Evolutionary conservation across 2,113 vertebrate genomes (phyloP), one percentile per base, ranked within the genome.

Genomic region (Pteronura brasiliensis): DNA sequence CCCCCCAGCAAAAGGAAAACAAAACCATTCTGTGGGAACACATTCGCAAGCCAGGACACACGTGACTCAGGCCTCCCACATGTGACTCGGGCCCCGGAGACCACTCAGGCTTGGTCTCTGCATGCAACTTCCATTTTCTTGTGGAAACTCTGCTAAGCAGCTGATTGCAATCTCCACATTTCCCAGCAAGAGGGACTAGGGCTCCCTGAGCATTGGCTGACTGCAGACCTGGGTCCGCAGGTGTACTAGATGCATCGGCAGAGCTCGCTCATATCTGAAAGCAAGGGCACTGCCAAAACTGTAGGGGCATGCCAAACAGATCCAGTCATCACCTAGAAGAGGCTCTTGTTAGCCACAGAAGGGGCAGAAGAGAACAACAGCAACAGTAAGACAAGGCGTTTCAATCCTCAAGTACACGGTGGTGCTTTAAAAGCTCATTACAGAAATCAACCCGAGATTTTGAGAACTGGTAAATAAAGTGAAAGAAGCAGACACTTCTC

Each of bases 11-110:
- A 79, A 96, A 93, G 77, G 49, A 85, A 96, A 96, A 96, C 96
- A 97, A 94, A 96, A 61, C 47, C 49, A 42, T 49, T 89, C 42
- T 63, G 36, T 96, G 96, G 91, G 96, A 97, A 97, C 55, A 44
- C 95, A 89, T 95, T 82, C 20, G 31, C 93, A 95, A 85, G 71
- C 82, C 31, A 12, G 85, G 72, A 90, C 59, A 79, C 90, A 90
- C n/a, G 42, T 63, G 84, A 47, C 18, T 27, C 31, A 25, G 88
- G 39, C 96, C 93, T 91, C 95, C 57, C 93, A 93, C 92, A 90
- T 31, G 55, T 71, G 69, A 29, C 1, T 31, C 3, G 1, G 90
- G 63, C 89, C 65, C 69, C 85, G 3, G 0, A 81, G 65, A 82
- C 2, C 4, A 36, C 69, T 82, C 63, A 3, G 69, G 39, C 89